Evolutionary conservation across 2,797 vertebrate genomes (phyloP).

Genomic region (Stomatorhinus walkeri): DNA sequence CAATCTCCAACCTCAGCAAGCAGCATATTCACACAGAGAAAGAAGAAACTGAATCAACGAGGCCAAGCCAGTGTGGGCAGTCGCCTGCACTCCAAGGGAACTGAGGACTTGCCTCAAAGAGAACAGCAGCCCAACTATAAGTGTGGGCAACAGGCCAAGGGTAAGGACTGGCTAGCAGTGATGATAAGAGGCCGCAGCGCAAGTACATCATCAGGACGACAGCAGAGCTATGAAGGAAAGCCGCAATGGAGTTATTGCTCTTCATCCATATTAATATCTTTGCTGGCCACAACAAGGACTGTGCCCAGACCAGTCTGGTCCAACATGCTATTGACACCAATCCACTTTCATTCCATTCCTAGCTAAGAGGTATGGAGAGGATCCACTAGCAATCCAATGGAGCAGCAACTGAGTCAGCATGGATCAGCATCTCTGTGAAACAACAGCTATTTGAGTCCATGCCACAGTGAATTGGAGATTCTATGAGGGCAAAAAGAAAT

Average conservation of each 20-base stretch:
- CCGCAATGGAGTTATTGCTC: background rate
- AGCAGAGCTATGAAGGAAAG: background rate
- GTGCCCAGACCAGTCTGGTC: background rate
- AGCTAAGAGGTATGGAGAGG: background rate
- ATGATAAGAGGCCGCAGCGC: background rate
- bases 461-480: background rate
- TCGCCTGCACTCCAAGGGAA: background rate
- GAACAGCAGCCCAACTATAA: background rate
- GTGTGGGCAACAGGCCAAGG: background rate
- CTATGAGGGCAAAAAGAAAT: background rate
- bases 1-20: background rate
- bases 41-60: background rate
- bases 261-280: background rate
- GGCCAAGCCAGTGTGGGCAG: background rate
- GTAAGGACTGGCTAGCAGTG: background rate
- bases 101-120: background rate
- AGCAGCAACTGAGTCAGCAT: background rate
- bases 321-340: background rate
- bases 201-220: background rate
- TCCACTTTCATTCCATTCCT: background rate
- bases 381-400: background rate
- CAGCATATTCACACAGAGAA: background rate
- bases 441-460: background rate
- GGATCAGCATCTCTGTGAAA: background rate
- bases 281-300: background rate